These are phyloP conservation scores for Torymus aiolomorphi DNA, from an alignment of 2,888 invertebrate species.

Conservation along the genomic window DNA sequence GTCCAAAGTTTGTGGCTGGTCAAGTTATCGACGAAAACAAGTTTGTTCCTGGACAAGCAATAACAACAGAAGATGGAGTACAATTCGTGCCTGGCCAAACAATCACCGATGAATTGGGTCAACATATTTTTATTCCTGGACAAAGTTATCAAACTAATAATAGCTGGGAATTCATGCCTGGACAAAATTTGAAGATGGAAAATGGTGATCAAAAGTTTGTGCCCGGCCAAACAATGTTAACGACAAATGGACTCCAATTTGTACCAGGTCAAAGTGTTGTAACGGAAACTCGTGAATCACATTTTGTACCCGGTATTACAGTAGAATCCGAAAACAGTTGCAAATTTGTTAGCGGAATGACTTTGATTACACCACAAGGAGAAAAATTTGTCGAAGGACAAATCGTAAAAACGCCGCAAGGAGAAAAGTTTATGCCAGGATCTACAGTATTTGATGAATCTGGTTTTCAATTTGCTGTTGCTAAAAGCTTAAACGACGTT, in stretches of 20 bases:
- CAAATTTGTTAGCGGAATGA: slow-evolving; percentile 80
- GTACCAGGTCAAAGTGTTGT: slow-evolving; percentile 81
- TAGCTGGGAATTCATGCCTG: slow-evolving; percentile 82
- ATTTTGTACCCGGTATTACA: slow-evolving; percentile 80
- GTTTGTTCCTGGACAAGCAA: slow-evolving; percentile 73
- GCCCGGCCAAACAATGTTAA: slow-evolving; percentile 81
- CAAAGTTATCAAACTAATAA: slow-evolving; percentile 78
- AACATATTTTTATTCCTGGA: slow-evolving; percentile 80
- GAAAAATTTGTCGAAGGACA: slow-evolving; percentile 83
- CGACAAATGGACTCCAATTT: slow-evolving; percentile 81
- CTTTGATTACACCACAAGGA: slow-evolving; percentile 81
- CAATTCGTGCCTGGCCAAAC: slow-evolving; percentile 81
- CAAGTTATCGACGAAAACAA: slow-evolving; percentile 76
- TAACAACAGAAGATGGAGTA: slow-evolving; percentile 74
- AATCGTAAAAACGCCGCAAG: slow-evolving; percentile 79
- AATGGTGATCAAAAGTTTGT: slow-evolving; percentile 78
- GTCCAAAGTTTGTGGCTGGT: slow-evolving; percentile 81
- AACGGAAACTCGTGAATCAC: slow-evolving; percentile 77
- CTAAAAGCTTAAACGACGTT: slow-evolving; percentile 79
- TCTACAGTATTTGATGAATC: slow-evolving; percentile 76
- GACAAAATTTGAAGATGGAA: slow-evolving; percentile 80
- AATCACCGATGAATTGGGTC: slow-evolving; percentile 79
- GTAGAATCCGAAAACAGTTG: slow-evolving; percentile 75
- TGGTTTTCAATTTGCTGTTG: slow-evolving; percentile 79
- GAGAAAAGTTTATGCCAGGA: slow-evolving; percentile 82